Evolutionary conservation across 2,113 vertebrate species (phyloP).

Genomic region (Malurus alboscapulatus): DNA sequence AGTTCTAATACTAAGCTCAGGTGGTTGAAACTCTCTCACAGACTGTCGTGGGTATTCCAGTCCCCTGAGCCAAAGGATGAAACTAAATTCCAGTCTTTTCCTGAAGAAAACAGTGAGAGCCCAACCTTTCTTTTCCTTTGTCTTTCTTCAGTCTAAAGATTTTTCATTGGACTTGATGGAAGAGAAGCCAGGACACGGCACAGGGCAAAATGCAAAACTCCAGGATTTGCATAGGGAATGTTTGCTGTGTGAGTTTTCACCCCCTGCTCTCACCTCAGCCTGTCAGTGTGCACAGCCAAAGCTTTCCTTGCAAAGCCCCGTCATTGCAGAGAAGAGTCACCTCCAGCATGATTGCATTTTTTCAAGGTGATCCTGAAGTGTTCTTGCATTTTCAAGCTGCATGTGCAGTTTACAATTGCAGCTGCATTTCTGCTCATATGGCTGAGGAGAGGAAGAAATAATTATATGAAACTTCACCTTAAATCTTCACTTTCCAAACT

Average conservation of each 20-base stretch:
- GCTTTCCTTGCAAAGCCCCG: neutral
- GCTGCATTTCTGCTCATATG: neutral
- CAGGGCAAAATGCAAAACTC: neutral
- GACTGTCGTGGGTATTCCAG: neutral
- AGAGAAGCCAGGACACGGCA: neutral
- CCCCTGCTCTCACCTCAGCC: neutral
- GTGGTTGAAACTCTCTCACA: neutral
- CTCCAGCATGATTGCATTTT: neutral
- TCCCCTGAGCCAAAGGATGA: neutral
- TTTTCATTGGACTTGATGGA: neutral
- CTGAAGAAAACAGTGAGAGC: neutral
- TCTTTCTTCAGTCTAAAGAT: neutral
- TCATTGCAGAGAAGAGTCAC: neutral
- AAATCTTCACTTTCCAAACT: neutral
- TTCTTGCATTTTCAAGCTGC: neutral
- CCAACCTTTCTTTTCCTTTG: neutral
- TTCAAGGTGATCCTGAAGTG: neutral
- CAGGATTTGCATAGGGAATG: neutral
- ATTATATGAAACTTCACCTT: neutral
- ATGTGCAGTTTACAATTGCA: neutral
- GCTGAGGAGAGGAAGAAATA: neutral
- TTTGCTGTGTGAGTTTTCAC: neutral
- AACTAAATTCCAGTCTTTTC: neutral
- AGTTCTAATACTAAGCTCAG: neutral
- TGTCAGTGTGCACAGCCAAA: neutral